These are phyloP conservation scores for Notolepis coatsorum DNA, from an alignment of 2,797 vertebrate species.

Conservation along the genomic window DNA sequence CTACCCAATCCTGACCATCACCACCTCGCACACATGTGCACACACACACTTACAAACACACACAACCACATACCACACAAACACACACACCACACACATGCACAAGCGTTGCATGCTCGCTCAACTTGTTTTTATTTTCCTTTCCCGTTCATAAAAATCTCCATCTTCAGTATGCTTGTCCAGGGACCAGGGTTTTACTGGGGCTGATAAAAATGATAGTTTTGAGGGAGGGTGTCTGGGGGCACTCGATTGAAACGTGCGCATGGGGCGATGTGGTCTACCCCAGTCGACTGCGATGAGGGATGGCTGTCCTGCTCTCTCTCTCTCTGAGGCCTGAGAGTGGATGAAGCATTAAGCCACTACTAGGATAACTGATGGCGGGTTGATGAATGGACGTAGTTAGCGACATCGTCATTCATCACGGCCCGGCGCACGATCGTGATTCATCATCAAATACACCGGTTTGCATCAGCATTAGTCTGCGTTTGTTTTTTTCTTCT, in stretches of 20 bases:
- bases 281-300: conserved; percentile 64
- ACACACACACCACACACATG: not conserved
- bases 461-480: conserved; percentile 65
- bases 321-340: conserved; percentile 65
- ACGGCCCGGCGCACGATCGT: conserved; percentile 41
- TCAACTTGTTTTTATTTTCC: conserved; percentile 42
- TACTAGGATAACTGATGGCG: conserved; percentile 71
- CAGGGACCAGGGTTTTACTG: conserved; percentile 64
- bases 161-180: conserved; percentile 53
- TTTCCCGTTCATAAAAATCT: conserved; percentile 65
- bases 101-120: not conserved
- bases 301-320: conserved; percentile 58
- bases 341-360: conserved; percentile 76
- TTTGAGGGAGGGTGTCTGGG: conserved; percentile 61
- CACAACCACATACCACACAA: conserved; percentile 23
- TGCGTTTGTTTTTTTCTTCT: conserved; percentile 53
- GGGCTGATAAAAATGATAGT: conserved; percentile 74
- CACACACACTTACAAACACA: not conserved
- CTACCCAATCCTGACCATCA: conserved; percentile 40
- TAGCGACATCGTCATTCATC: conserved; percentile 72
- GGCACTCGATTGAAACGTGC: conserved; percentile 73
- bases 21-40: conserved; percentile 11
- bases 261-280: conserved; percentile 45
- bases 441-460: conserved; percentile 67
- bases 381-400: conserved; percentile 74